Evolutionary conservation across 2,113 vertebrate genomes (phyloP).

Genomic region (Circaetus cinerascens): DNA sequence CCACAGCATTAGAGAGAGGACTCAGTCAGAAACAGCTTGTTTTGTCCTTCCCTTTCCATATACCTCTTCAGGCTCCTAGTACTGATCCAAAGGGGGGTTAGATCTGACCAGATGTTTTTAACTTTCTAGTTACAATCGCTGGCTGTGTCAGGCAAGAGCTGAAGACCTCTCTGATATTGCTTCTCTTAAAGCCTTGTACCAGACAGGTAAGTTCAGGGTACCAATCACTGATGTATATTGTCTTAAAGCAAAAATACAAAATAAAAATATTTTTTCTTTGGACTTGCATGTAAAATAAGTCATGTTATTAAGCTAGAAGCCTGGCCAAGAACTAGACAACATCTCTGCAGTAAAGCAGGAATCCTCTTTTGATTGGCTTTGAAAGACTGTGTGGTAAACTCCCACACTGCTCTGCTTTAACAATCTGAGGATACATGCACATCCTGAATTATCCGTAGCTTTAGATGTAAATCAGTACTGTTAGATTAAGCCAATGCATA

Average conservation of each 20-base stretch:
- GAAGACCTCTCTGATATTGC: slow-evolving; percentile 97
- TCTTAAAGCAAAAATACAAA: not conserved
- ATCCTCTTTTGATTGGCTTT: not conserved
- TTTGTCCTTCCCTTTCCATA: not conserved
- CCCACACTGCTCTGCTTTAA: not conserved
- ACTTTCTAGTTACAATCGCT: slow-evolving; percentile 89
- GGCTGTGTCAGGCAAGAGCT: slow-evolving; percentile 92
- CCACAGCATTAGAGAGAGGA: not conserved
- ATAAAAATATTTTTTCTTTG: not conserved
- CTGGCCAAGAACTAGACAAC: not conserved
- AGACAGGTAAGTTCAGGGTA: slow-evolving; percentile 82
- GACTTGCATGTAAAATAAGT: not conserved
- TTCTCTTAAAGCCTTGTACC: slow-evolving; percentile 95
- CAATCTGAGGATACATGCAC: not conserved
- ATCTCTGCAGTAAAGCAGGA: not conserved
- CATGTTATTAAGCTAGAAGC: not conserved
- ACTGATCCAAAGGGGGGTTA: not conserved
- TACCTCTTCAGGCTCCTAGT: not conserved
- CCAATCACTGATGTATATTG: not conserved
- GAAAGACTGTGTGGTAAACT: not conserved
- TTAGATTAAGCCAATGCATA: not conserved
- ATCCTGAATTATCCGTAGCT: not conserved
- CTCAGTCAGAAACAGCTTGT: not conserved
- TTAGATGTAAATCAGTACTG: not conserved
- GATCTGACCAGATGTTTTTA: slow-evolving; percentile 32